Evolutionary conservation across 2,797 vertebrate species (phyloP).

Genomic region (Euphonia xanthogaster): DNA sequence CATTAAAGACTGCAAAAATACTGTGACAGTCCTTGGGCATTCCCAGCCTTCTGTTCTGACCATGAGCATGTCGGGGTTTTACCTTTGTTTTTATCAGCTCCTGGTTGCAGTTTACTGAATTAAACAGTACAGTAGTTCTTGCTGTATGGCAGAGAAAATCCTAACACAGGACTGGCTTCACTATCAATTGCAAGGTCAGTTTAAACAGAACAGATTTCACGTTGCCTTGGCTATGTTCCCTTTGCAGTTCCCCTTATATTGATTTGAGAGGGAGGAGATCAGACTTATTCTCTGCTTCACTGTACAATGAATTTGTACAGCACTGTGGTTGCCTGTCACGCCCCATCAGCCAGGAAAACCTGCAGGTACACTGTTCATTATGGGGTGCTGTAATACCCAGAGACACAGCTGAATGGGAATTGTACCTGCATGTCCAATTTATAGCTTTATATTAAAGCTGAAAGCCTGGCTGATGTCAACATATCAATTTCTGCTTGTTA

Average conservation of each 20-base stretch:
- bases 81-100: background rate
- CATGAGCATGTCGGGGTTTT: fast-evolving
- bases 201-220: background rate
- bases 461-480: slow-evolving; percentile 42
- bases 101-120: background rate
- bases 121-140: background rate
- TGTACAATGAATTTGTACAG: background rate
- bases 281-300: background rate
- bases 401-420: background rate
- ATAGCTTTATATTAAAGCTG: slow-evolving; percentile 31
- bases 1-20: background rate
- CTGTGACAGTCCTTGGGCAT: background rate
- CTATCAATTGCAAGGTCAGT: background rate
- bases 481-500: slow-evolving; percentile 54
- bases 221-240: background rate
- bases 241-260: background rate
- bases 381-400: background rate
- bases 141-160: background rate
- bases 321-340: background rate
- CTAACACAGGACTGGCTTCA: background rate
- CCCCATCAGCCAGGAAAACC: background rate
- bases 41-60: background rate
- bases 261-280: background rate
- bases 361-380: background rate
- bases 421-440: slow-evolving; percentile 24